A percentile compares a stretch with the other conserved stretches of the same genome.
phyloP scores from a whole-genome alignment of 2,797 vertebrate species.

The Chromobotia macracanthus region DNA sequence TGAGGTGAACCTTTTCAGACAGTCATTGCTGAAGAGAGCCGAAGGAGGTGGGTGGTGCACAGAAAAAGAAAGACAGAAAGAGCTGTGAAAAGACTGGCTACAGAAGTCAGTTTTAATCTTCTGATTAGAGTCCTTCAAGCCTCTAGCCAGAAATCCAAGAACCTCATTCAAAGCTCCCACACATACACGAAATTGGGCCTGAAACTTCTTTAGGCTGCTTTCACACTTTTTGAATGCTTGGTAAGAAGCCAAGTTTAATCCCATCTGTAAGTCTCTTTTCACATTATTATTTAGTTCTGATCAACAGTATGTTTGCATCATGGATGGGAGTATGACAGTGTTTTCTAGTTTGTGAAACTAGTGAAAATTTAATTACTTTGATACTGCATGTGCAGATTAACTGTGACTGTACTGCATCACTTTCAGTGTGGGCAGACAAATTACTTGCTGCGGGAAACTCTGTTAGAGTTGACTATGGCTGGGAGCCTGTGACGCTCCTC shows the following conservation, averaged over 20 bases:
- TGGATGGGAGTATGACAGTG: no score
- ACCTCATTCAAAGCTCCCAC: not conserved
- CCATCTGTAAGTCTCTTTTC: not conserved
- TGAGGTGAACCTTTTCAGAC: conserved; percentile 11
- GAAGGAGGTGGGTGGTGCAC: not conserved
- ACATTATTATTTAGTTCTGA: not conserved
- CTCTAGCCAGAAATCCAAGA: not conserved
- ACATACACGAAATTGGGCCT: not conserved
- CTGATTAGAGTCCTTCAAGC: not conserved
- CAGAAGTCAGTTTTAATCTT: conserved; percentile 4
- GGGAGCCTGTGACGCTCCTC: not conserved
- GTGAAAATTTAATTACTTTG: no score
- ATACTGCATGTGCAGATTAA: no score
- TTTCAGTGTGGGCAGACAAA: not conserved
- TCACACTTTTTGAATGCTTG: no score
- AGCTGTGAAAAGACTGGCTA: not conserved
- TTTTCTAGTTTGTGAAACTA: no score
- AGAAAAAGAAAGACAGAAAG: not conserved
- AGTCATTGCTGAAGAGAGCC: not conserved
- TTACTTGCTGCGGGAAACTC: not conserved
- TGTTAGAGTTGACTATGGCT: not conserved
- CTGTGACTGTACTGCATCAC: not conserved
- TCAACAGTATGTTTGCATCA: not conserved
- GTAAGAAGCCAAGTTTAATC: no score
- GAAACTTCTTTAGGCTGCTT: not conserved